A percentile compares a stretch with the other conserved stretches of the same genome.
Evolutionary conservation across 2,888 invertebrate species (phyloP).

Genomic region (Apodemia hepburni): DNA sequence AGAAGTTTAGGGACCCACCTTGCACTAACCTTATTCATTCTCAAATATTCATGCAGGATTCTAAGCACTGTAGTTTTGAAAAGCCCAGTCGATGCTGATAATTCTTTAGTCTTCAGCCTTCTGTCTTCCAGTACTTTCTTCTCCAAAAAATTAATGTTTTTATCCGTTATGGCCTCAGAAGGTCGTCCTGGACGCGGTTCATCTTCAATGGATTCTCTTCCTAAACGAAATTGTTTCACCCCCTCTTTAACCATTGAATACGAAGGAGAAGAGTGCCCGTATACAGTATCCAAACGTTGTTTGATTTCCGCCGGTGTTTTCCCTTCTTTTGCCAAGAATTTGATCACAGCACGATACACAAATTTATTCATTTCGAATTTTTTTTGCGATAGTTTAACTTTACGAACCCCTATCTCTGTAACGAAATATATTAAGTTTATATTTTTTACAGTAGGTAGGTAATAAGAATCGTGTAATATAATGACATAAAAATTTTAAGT

Average conservation of each 20-base stretch:
- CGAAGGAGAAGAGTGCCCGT: constrained; percentile 21
- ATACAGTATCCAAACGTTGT: constrained; percentile 22
- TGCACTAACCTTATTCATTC: constrained; percentile 8
- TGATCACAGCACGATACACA: constrained; percentile 20
- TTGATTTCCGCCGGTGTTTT: constrained; percentile 18
- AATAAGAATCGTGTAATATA: too few species aligned
- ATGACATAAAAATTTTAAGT: too few species aligned
- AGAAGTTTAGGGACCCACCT: too few species aligned
- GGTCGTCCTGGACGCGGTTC: constrained; percentile 20
- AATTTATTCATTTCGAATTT: constrained; percentile 13
- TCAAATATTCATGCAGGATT: neutral
- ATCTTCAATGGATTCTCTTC: constrained; percentile 26
- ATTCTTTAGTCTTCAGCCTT: too few species aligned
- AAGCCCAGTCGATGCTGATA: too few species aligned
- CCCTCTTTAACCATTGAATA: constrained; percentile 25
- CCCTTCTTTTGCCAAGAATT: constrained; percentile 25
- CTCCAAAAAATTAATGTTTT: too few species aligned
- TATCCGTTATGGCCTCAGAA: neutral
- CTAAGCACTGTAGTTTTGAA: neutral
- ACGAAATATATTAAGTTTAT: too few species aligned
- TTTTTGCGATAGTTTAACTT: too few species aligned
- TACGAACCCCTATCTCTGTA: too few species aligned
- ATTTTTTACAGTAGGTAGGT: too few species aligned
- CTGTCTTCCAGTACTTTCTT: too few species aligned
- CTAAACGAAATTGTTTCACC: constrained; percentile 23